These are phyloP conservation scores for Sminthurides bifidus DNA, from an alignment of 1,140 invertebrate species.

Conservation along the genomic window DNA sequence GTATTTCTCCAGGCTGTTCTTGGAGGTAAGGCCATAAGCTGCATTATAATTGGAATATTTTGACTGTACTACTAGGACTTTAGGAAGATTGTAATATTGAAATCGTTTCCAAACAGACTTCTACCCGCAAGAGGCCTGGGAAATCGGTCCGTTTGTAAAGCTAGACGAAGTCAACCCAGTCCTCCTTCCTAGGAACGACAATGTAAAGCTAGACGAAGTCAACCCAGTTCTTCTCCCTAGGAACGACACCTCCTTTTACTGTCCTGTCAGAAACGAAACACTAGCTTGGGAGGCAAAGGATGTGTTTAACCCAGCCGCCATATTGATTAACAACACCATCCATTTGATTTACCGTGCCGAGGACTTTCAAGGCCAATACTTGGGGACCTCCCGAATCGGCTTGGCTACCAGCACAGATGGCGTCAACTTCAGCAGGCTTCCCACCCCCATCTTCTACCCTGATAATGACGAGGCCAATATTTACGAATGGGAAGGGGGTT, in stretches of 20 bases:
- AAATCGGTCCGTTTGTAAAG: conserved; percentile 18
- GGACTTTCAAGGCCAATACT: conserved; percentile 13
- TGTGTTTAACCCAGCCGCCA: conserved; percentile 28
- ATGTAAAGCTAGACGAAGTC: conserved; percentile 16
- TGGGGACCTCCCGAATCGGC: conserved; percentile 26
- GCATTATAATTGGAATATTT: no score
- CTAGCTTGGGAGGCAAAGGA: conserved; percentile 26
- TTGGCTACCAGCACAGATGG: conserved; percentile 20
- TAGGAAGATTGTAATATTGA: no score
- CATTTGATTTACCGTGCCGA: conserved; percentile 27
- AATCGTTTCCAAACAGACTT: no score
- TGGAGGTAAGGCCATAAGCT: no score
- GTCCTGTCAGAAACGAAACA: conserved; percentile 11
- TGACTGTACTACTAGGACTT: no score
- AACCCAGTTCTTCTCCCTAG: conserved; percentile 18
- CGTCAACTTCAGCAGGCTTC: conserved; percentile 6
- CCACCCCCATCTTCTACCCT: conserved; percentile 25
- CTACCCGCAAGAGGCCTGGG: conserved; percentile 14
- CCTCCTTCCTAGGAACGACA: conserved; percentile 10
- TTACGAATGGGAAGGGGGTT: conserved; percentile 29
- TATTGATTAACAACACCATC: conserved; percentile 15
- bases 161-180: conserved; percentile 22
- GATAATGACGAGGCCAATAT: conserved; percentile 11
- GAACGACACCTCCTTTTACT: conserved; percentile 19
- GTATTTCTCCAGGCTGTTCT: no score